A percentile compares a stretch with the other conserved stretches of the same genome.
Evolutionary conservation across 92 coral and sea anemone genomes (phyloP).

Genomic region (Epizoanthus scotinus): DNA sequence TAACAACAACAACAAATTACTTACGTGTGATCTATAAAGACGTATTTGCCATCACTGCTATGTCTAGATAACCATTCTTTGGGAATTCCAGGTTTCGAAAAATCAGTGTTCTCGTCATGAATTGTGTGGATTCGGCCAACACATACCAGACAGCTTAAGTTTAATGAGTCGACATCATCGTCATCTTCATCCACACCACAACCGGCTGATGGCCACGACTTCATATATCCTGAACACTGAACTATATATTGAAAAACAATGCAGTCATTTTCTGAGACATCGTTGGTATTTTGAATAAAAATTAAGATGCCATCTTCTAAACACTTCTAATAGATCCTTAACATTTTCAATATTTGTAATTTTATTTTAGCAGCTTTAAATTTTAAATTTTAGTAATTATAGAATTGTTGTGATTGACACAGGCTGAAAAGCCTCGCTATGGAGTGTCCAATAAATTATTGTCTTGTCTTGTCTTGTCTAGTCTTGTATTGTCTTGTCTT

Average conservation of each 20-base stretch:
- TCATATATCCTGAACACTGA: slow-evolving; percentile 83
- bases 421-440: too few species aligned
- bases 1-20: neutral
- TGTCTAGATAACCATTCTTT: slow-evolving; percentile 82
- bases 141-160: slow-evolving; percentile 83
- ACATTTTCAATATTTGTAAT: too few species aligned
- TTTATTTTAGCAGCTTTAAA: too few species aligned
- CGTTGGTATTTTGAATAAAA: too few species aligned
- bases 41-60: slow-evolving; percentile 74
- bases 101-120: slow-evolving; percentile 74
- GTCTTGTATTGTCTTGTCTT: too few species aligned
- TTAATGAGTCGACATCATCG: slow-evolving; percentile 70
- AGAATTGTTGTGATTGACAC: too few species aligned
- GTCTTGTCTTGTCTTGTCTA: too few species aligned
- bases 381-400: too few species aligned
- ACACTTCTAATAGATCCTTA: too few species aligned
- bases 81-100: slow-evolving; percentile 66
- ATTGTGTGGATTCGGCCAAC: slow-evolving; percentile 73
- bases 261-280: neutral
- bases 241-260: slow-evolving; percentile 44
- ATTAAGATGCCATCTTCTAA: too few species aligned
- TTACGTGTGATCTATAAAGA: slow-evolving; percentile 81
- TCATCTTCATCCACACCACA: slow-evolving; percentile 69
- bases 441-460: too few species aligned
- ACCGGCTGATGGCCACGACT: slow-evolving; percentile 90